Conservation (phyloP, 2,797 vertebrate genomes). For the Brotula barbata region DNA sequence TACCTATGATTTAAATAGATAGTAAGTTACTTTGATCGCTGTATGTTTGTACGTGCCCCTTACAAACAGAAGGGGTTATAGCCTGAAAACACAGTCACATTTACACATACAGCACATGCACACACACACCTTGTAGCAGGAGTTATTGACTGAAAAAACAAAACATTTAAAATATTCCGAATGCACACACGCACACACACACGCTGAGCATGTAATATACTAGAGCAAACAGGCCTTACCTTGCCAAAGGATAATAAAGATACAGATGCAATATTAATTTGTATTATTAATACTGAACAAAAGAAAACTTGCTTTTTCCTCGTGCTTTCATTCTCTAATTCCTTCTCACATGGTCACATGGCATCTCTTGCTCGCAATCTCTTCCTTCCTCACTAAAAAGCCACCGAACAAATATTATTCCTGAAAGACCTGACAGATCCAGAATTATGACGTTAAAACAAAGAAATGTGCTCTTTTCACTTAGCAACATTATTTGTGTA, state of each 20-base stretch:
- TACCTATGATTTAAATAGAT: conserved; percentile 39
- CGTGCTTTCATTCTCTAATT: not conserved
- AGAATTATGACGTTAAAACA: not conserved
- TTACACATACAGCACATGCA: conserved; percentile 4
- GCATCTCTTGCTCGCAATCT: not conserved
- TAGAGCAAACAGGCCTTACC: conserved; percentile 9
- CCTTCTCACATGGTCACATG: not conserved
- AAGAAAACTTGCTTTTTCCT: conserved; percentile 18
- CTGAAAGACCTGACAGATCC: not conserved
- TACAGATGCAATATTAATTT: conserved; percentile 28
- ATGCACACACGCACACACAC: not conserved
- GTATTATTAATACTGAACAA: conserved; percentile 20
- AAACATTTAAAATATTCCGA: conserved; percentile 34
- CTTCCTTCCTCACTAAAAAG: not conserved
- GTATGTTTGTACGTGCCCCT: conserved; percentile 40
- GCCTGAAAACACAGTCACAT: conserved; percentile 8
- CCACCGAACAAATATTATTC: not conserved
- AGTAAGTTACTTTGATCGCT: conserved; percentile 56
- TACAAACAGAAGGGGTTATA: conserved; percentile 34
- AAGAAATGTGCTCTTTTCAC: not conserved
- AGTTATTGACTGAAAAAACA: conserved; percentile 42
- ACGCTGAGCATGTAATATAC: conserved; percentile 19
- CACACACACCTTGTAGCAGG: conserved; percentile 30
- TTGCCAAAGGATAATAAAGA: conserved; percentile 24
- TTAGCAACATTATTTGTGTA: not conserved